Evolutionary conservation across 2,888 invertebrate genomes (phyloP).

Genomic region (Coenonympha arcania): DNA sequence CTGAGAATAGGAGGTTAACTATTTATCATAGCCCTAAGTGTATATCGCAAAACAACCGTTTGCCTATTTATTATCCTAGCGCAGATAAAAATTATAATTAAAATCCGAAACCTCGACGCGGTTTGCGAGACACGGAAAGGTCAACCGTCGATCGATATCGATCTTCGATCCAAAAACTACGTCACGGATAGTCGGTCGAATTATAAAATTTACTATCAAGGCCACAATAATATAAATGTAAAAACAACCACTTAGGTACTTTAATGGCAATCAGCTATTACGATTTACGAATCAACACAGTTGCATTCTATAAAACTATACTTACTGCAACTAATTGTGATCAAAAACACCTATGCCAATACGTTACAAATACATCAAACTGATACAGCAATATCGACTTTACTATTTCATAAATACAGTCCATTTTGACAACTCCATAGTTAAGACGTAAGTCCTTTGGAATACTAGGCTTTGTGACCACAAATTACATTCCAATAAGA

Average conservation of each 20-base stretch:
- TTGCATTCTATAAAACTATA: constrained; percentile 10
- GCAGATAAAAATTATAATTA: too few species aligned
- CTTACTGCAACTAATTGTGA: constrained; percentile 9
- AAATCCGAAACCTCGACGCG: too few species aligned
- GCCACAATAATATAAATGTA: too few species aligned
- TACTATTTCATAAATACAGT: not conserved
- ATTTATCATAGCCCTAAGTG: too few species aligned
- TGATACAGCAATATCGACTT: not conserved
- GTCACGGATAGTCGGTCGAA: too few species aligned
- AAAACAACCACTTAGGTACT: not conserved
- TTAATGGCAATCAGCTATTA: constrained; percentile 4
- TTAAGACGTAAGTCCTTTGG: not conserved
- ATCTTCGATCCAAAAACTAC: too few species aligned
- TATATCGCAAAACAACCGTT: too few species aligned
- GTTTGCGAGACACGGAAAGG: too few species aligned
- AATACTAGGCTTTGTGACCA: not conserved
- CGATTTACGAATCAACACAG: constrained; percentile 2
- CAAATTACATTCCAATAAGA: not conserved
- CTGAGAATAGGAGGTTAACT: too few species aligned
- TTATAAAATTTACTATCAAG: too few species aligned
- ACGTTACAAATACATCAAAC: not conserved
- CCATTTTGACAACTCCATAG: not conserved
- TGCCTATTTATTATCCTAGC: too few species aligned
- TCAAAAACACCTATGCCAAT: not conserved
- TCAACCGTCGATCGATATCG: too few species aligned